Percentiles rank a stretch among this genome's conserved stretches.
Evolutionary conservation across 2,888 invertebrate genomes (phyloP).

Genomic region (Temnothorax rugatulus): DNA sequence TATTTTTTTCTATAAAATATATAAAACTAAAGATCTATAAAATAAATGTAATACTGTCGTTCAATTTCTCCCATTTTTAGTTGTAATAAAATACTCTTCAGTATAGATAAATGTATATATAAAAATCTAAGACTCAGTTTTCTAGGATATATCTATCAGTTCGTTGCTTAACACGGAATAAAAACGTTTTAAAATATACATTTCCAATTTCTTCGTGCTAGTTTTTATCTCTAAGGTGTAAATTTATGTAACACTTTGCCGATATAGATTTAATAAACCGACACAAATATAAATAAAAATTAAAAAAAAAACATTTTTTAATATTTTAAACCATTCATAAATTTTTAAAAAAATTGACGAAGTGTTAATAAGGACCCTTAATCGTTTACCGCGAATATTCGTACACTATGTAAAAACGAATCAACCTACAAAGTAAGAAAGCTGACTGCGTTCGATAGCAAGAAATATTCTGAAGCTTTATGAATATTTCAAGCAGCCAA

Average conservation of each 20-base stretch:
- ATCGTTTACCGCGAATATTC: neutral
- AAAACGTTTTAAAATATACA: slow-evolving; percentile 60
- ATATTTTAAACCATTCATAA: neutral
- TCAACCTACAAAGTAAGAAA: neutral
- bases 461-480: neutral
- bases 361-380: slow-evolving; percentile 8
- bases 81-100: neutral
- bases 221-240: slow-evolving; percentile 18
- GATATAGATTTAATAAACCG: neutral
- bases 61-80: neutral
- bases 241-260: slow-evolving; percentile 12
- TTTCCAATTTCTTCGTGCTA: slow-evolving; percentile 60
- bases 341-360: neutral
- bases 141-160: slow-evolving; percentile 74
- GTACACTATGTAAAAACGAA: slow-evolving; percentile 13
- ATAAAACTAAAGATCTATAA: slow-evolving; percentile 23
- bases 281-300: neutral
- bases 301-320: neutral
- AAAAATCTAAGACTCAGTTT: slow-evolving; percentile 31
- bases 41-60: slow-evolving; percentile 30
- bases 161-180: slow-evolving; percentile 76
- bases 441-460: neutral
- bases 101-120: slow-evolving; percentile 29
- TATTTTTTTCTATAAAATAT: slow-evolving; percentile 16
- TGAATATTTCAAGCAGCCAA: neutral